Base-by-base conservation (phyloP, 2,113 vertebrate species). In the Cepphus grylle region DNA sequence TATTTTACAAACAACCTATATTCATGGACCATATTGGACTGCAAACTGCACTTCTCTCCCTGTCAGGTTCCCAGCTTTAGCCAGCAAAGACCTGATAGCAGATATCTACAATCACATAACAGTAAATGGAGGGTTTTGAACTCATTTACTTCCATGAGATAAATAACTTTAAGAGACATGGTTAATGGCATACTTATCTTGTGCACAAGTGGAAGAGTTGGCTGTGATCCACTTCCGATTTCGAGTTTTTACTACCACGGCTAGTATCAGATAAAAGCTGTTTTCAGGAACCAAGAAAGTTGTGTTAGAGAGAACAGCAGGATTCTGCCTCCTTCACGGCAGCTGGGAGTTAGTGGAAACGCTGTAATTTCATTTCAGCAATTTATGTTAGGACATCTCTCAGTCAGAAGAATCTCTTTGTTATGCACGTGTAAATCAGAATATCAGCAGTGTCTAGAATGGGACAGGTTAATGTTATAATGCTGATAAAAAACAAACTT, bases 111-210 rank as follows among this genome's bases (percentile, higher is more conserved):
- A 49, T 92, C 67, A 63, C 43, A 42, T 53, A 78, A 73, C 74
- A 93, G 77, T 86, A 97, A 96, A 96, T 91, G 81, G 79, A 92
- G 77, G 78, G 62, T 91, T 93, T 95, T 96, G 95, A 97, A 96
- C 92, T 94, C 69, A 88, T 96, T 95, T 91, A 67, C 74, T 94
- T 95, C 29, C 71, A 52, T 62, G 70, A 94, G 94, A 94, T 96
- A 96, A 93, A 96, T 95, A 96, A 90, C 65, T 91, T 84, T 34
- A 74, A 84, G 56, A 94, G 88, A 76, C 65, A 76, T 62, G 40
- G 74, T 94, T 97, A 96, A 97, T 91, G 84, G 67, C 53, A 49
- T 78, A 93, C 69, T 95, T 96, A 96, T 97, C 90, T 92, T 77
- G 29, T 72, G 53, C 73, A 86, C 30, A 81, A 97, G 70, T 88